Base-by-base conservation (phyloP, 2,888 invertebrate species). In the Hemicrepidius hirtus region DNA sequence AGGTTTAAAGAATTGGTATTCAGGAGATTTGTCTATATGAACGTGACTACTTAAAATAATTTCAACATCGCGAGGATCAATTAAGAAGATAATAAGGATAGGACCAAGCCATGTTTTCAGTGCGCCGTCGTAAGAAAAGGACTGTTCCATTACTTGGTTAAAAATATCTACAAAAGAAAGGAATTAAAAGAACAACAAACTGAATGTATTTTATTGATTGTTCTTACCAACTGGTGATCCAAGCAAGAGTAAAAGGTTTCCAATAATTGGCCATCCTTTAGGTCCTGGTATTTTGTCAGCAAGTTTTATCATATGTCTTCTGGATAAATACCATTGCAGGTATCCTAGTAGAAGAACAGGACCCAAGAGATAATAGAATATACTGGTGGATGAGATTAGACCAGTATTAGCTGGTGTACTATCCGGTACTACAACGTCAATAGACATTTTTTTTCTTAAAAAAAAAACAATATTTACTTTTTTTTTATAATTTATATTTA, bases 1-100 rank as follows among this genome's bases (percentile, higher is more conserved):
- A 0, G 95, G 94, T 82, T 94, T 91, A 86, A 95, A 94, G 87
- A 94, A 93, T 80, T 90, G 88, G 86, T 95, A 95, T 81, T 95
- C 94, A 10, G 90, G 87, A 24, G 94, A 91, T 85, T 95, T 95
- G 87, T 95, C 94, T 77, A 95, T 93, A 85, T 94, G 92, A 1
- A 93, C 92, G 81, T 94, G 92, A 78, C 94, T 94, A 84, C 94
- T 93, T 18, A 95, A 89, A 77, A 95, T 91, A 57, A 94, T 87
- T 85, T 95, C 95, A 35, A 94, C 92, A 81, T 95, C 95, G 3
- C 92, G 89, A 12, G 95, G 95, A 81, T 95, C 93, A 75, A 90
- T 90, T 79, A 95, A 84, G 87, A 94, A 94, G 55, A 94, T 89
- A 24, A 93, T 72, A 53, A 95, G 89, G 83, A 93, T 92, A 0